Conservation (phyloP, 1,140 invertebrate species). For the Daktulosphaira vitifoliae region DNA sequence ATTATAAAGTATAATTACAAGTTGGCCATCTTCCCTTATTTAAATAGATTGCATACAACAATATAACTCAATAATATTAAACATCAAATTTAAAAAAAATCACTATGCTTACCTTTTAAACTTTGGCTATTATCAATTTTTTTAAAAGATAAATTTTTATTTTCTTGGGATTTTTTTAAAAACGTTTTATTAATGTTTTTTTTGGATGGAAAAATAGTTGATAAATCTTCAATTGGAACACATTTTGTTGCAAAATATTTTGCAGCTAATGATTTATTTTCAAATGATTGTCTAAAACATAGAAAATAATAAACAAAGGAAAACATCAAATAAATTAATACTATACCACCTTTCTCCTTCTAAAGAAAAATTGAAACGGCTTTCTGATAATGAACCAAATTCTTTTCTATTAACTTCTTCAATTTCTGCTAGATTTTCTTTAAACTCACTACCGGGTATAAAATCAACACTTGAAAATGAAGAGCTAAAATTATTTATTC, state of each 20-base stretch:
- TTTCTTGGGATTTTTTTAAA: neutral
- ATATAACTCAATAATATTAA: no score
- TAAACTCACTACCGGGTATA: conserved; percentile 21
- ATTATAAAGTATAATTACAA: no score
- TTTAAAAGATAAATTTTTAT: neutral
- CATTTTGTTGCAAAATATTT: conserved; percentile 30
- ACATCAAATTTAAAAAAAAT: no score
- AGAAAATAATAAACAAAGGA: no score
- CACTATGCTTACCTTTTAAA: neutral
- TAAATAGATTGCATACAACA: no score
- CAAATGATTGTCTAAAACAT: conserved; percentile 9
- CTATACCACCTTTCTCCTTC: conserved; percentile 12
- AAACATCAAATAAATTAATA: no score
- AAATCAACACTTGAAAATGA: conserved; percentile 12
- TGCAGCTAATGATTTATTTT: conserved; percentile 9
- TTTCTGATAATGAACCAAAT: conserved; percentile 24
- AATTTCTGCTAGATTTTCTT: conserved; percentile 27
- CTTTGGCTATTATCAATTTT: neutral
- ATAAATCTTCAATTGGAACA: conserved; percentile 25
- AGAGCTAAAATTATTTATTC: neutral
- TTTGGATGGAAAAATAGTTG: conserved; percentile 9
- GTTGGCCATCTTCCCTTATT: no score
- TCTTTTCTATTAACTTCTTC: conserved; percentile 22
- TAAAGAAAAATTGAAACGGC: conserved; percentile 22
- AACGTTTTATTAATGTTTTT: conserved; percentile 3